Evolutionary conservation across 2,888 invertebrate species (phyloP).

Genomic region (Cephus spinipes): DNA sequence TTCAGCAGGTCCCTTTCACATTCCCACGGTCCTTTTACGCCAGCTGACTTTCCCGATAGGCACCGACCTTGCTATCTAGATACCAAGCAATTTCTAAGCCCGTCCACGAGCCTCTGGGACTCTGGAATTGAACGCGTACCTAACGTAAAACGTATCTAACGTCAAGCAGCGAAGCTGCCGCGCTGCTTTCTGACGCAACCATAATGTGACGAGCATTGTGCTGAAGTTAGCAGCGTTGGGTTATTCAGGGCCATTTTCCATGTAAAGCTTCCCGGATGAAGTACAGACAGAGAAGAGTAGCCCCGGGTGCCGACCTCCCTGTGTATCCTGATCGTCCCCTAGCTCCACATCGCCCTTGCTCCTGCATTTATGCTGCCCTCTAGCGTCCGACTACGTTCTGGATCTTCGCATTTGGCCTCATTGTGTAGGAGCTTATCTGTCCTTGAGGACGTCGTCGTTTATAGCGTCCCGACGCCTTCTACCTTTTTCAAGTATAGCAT

Average conservation of each 20-base stretch:
- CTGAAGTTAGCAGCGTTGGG: constrained; percentile 54
- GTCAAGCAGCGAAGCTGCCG: neutral
- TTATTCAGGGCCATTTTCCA: constrained; percentile 59
- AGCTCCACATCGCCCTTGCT: constrained; percentile 45
- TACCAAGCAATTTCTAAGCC: neutral
- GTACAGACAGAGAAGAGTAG: constrained; percentile 52
- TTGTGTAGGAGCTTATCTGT: constrained; percentile 50
- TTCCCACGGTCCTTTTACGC: neutral
- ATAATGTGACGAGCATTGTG: constrained; percentile 61
- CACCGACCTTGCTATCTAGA: neutral
- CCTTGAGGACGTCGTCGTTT: constrained; percentile 7
- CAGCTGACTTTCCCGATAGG: neutral
- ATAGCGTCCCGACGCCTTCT: neutral
- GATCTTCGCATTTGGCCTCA: constrained; percentile 42
- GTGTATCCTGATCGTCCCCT: constrained; percentile 55
- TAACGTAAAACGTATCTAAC: neutral
- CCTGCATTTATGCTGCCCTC: constrained; percentile 13
- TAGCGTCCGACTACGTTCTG: constrained; percentile 20
- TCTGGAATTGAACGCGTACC: neutral
- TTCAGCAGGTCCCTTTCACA: neutral
- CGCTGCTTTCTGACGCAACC: constrained; percentile 50
- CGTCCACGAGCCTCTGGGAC: neutral
- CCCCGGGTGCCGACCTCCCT: constrained; percentile 55
- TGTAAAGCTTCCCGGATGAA: constrained; percentile 52
- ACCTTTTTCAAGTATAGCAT: neutral